Conservation (phyloP, 2,113 vertebrate genomes). For the Halichoerus grypus region DNA sequence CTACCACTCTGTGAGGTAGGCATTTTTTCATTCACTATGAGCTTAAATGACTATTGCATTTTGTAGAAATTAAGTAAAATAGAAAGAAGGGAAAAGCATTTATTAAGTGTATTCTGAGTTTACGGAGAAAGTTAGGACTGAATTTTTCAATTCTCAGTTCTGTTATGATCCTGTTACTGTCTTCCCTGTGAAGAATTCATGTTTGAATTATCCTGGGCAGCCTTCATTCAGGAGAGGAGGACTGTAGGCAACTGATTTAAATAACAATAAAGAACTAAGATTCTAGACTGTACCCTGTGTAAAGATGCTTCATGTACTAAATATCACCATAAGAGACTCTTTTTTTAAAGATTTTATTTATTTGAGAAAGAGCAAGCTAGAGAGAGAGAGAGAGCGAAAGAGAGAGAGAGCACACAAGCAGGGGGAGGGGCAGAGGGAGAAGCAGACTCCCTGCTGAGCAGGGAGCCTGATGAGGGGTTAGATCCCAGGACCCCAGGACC, state of each 20-base stretch:
- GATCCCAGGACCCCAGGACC: too few species aligned
- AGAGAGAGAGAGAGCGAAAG: too few species aligned
- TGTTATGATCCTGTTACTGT: background rate
- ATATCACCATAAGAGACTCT: background rate
- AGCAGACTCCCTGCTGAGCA: too few species aligned
- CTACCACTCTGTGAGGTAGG: background rate
- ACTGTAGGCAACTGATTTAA: background rate
- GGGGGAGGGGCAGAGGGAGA: too few species aligned
- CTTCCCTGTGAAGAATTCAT: rapidly evolving
- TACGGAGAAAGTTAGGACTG: background rate
- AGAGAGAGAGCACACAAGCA: too few species aligned
- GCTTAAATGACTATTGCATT: background rate
- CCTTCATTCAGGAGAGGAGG: background rate
- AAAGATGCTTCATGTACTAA: background rate
- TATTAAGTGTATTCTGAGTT: background rate
- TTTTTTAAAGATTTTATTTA: too few species aligned
- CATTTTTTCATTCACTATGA: background rate
- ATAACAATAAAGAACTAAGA: background rate
- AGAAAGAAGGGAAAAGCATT: background rate
- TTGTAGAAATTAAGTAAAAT: background rate
- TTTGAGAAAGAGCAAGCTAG: too few species aligned
- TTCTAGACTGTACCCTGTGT: background rate
- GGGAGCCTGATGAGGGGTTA: too few species aligned
- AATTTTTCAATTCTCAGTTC: background rate
- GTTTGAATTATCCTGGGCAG: background rate